Conservation (phyloP, 2,797 vertebrate genomes). For the Phataginus tricuspis region DNA sequence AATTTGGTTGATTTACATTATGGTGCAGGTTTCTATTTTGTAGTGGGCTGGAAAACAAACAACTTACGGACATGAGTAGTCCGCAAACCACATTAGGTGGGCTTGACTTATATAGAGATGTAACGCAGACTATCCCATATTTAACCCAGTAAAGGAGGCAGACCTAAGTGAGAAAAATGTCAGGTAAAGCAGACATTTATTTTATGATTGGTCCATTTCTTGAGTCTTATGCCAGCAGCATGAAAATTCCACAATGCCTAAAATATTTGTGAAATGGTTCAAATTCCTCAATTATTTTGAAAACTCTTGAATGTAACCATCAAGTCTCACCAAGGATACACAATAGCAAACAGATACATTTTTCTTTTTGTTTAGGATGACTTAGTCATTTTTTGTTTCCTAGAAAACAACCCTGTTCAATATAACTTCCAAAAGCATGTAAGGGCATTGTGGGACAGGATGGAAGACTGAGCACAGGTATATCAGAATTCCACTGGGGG, state of each 20-base stretch:
- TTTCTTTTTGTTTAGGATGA: neutral
- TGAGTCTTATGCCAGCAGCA: neutral
- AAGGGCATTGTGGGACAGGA: neutral
- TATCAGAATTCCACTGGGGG: neutral
- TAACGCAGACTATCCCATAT: neutral
- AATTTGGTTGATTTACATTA: neutral
- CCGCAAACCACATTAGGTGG: neutral
- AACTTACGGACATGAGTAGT: neutral
- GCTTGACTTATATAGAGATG: neutral
- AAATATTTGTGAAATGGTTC: neutral
- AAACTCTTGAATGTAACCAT: conserved; percentile 7
- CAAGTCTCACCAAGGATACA: neutral
- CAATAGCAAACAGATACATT: neutral
- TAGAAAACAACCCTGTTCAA: neutral
- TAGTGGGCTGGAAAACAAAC: neutral
- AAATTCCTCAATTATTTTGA: neutral
- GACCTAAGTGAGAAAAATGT: neutral
- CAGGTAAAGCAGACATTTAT: neutral
- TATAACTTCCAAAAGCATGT: neutral
- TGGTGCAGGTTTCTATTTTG: neutral
- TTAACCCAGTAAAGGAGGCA: neutral
- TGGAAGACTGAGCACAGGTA: neutral
- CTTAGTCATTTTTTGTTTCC: neutral
- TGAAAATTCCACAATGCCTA: neutral
- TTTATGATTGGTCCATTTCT: conserved; percentile 26